Evolutionary conservation across 2,797 vertebrate genomes (phyloP).

Genomic region (Fratercula arctica): DNA sequence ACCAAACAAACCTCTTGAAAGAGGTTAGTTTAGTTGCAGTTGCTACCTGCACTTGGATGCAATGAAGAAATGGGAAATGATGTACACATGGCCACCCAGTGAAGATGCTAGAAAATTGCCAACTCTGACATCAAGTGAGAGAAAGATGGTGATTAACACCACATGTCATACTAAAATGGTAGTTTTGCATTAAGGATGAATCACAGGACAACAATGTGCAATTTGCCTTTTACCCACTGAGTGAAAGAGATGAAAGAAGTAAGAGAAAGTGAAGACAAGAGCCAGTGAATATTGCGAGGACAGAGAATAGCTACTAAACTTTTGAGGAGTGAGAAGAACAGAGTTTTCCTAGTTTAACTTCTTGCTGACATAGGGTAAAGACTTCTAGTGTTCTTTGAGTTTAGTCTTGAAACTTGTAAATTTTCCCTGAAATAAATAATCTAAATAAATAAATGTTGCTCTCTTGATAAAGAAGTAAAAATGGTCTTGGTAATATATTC

Average conservation of each 20-base stretch:
- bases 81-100: background rate
- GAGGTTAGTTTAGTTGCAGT: background rate
- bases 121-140: background rate
- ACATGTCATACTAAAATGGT: conserved; percentile 5
- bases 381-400: background rate
- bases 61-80: background rate
- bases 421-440: background rate
- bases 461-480: background rate
- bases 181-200: conserved; percentile 13
- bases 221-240: background rate
- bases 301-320: background rate
- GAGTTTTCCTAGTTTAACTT: background rate
- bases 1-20: background rate
- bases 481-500: background rate
- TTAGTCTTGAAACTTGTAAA: background rate
- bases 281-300: background rate
- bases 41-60: background rate
- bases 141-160: conserved; percentile 31
- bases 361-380: background rate
- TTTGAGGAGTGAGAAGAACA: background rate
- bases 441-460: background rate
- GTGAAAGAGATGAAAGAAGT: background rate
- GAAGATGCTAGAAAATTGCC: conserved; percentile 13
- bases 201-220: background rate
- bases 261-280: background rate